These are phyloP conservation scores for Nannospalax galili DNA, from an alignment of 2,113 vertebrate species.

Conservation along the genomic window DNA sequence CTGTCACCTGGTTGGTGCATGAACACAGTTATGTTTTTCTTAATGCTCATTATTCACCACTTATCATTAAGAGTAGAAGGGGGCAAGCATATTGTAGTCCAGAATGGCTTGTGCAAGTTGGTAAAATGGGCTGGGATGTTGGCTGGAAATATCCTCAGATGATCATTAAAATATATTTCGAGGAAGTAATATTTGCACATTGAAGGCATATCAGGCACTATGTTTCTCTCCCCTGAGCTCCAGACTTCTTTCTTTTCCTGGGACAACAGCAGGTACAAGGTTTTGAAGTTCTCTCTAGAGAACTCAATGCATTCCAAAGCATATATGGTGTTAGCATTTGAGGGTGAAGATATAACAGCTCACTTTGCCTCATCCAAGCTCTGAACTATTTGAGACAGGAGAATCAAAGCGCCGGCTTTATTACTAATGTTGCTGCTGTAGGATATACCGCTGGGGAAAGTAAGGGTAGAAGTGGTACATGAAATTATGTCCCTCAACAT, in stretches of 20 bases:
- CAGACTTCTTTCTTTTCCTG: not conserved
- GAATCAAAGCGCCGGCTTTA: not conserved
- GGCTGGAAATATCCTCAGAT: not conserved
- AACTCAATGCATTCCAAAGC: not conserved
- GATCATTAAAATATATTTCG: not conserved
- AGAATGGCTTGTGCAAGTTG: not conserved
- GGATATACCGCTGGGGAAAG: not conserved
- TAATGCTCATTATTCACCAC: not conserved
- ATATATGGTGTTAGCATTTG: not conserved
- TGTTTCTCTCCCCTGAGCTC: not conserved
- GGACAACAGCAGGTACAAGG: not conserved
- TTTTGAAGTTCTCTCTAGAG: not conserved
- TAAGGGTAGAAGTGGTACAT: not conserved
- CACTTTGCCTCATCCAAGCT: not conserved
- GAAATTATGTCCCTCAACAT: not conserved
- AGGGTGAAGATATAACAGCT: not conserved
- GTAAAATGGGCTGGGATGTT: not conserved
- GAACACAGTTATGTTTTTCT: not conserved
- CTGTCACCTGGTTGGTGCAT: not conserved
- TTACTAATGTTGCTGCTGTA: not conserved
- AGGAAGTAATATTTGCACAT: not conserved
- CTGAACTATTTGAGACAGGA: not conserved
- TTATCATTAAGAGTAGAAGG: not conserved
- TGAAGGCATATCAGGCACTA: not conserved
- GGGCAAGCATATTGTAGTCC: not conserved